phyloP scores from a whole-genome alignment of 2,797 vertebrate genomes.

The Myotis daubentonii region DNA sequence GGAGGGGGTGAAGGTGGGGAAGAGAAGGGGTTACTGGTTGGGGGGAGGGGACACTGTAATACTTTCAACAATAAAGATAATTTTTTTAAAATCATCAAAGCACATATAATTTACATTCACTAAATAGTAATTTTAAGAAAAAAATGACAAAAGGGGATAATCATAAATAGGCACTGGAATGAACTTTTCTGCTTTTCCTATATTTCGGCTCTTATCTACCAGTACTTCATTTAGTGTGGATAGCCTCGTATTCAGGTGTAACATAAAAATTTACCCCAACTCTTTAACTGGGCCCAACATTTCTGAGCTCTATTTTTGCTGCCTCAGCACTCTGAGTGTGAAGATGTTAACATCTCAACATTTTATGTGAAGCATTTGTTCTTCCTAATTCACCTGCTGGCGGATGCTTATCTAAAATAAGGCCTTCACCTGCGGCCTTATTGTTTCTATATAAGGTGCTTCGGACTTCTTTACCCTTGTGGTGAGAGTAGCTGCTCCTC shows the following conservation, averaged over 20 bases:
- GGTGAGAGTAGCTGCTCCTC: background rate
- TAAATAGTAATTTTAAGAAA: background rate
- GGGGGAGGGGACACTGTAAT: too few species aligned
- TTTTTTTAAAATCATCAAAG: background rate
- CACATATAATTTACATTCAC: background rate
- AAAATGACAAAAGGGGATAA: background rate
- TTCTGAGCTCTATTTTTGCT: background rate
- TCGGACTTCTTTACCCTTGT: background rate
- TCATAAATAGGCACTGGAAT: background rate
- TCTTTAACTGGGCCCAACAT: background rate
- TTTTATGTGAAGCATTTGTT: slow-evolving; percentile 25
- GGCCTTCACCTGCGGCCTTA: background rate
- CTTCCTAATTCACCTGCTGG: background rate
- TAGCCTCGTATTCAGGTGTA: background rate
- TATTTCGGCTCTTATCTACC: background rate
- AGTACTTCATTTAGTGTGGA: background rate
- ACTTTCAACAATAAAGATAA: too few species aligned
- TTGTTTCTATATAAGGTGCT: background rate
- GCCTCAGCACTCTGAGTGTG: background rate
- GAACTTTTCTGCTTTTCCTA: background rate
- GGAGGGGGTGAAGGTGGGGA: too few species aligned
- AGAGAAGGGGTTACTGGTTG: too few species aligned
- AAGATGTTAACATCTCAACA: background rate
- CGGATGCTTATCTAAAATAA: background rate
- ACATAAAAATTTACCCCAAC: background rate